Conservation (phyloP, 1,140 invertebrate species). For the Copidosoma floridanum region DNA sequence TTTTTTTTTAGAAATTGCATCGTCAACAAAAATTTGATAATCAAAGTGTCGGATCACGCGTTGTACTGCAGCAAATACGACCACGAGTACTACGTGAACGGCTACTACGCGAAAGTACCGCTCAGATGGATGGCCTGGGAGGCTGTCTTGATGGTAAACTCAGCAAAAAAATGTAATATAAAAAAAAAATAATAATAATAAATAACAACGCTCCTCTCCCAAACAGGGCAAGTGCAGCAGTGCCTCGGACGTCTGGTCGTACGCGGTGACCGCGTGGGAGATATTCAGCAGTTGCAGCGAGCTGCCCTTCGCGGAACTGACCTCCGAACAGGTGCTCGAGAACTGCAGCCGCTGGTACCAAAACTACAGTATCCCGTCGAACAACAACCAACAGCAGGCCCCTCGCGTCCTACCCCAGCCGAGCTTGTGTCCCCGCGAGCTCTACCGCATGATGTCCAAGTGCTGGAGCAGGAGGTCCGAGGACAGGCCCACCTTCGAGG, state of each 20-base stretch:
- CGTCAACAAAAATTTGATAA: constrained; percentile 73
- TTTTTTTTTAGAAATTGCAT: constrained; percentile 74
- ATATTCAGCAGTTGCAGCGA: constrained; percentile 72
- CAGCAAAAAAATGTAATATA: no score
- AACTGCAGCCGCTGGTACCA: constrained; percentile 71
- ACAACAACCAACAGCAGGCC: constrained; percentile 29
- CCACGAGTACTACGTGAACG: constrained; percentile 79
- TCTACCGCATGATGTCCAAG: constrained; percentile 74
- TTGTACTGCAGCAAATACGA: constrained; percentile 83
- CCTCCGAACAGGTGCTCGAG: constrained; percentile 73
- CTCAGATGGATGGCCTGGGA: constrained; percentile 90
- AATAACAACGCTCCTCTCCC: no score
- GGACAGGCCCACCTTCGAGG: constrained; percentile 70
- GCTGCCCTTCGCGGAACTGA: constrained; percentile 71
- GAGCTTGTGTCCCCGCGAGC: constrained; percentile 62
- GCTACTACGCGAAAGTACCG: constrained; percentile 76
- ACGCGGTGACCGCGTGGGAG: constrained; percentile 78
- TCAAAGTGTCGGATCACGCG: constrained; percentile 88
- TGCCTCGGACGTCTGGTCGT: constrained; percentile 77
- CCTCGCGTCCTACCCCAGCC: constrained; percentile 57
- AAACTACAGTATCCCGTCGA: constrained; percentile 39
- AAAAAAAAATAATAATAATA: constrained; percentile 6
- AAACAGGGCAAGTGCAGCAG: constrained; percentile 71
- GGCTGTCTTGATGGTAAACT: constrained; percentile 72
- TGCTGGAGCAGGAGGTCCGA: constrained; percentile 71